Evolutionary conservation across 2,797 vertebrate species (phyloP), one percentile per base, ranked within the genome.

Genomic region (Leucoraja ocellata): DNA sequence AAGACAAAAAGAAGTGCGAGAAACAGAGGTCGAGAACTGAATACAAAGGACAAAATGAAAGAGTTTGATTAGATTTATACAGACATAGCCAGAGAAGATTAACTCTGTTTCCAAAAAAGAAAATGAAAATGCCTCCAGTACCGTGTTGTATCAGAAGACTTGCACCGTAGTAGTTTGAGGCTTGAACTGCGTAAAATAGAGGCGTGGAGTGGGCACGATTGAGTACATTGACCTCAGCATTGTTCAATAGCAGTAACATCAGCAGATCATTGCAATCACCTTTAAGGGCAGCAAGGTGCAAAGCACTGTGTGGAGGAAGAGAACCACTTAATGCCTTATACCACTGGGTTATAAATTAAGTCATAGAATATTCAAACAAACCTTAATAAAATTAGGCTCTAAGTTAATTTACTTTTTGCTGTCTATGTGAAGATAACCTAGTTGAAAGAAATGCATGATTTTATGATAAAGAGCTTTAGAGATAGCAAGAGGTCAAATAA

Each of bases 221-320:
- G 68, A 78, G n/a, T 73, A 68, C 61, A 63, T 94, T 74, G n/a
- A 93, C 93, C 76, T 94, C 61, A 84, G 80, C 93, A 83, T 93
- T 84, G 13, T 25, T 88, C 25, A 61, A 93, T 46, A 94, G 77
- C 54, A 93, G 93, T 76, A 93, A 36, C 79, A 79, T 88, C 58
- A 94, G 73, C 86, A 94, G 90, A 32, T 93, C 93, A 93, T 68
- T 93, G 78, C 80, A 79, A 93, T 81, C 88, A 36, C n/a, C 36
- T 46, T 92, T 93, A 65, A 93, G 79, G 80, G 90, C 93, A 93
- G 80, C 93, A 54, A 94, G 80, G 80, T 94, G 90, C 39, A 94
- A 90, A 83, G 90, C 39, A 92, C 71, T 92, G 73, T 74, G 73
- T 74, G 71, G 28, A 54, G 11, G 39, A 74, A 92, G 16, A 10